Evolutionary conservation across 2,888 invertebrate genomes (phyloP), one percentile per base, ranked within the genome.

Genomic region (Nymphalis urticae): DNA sequence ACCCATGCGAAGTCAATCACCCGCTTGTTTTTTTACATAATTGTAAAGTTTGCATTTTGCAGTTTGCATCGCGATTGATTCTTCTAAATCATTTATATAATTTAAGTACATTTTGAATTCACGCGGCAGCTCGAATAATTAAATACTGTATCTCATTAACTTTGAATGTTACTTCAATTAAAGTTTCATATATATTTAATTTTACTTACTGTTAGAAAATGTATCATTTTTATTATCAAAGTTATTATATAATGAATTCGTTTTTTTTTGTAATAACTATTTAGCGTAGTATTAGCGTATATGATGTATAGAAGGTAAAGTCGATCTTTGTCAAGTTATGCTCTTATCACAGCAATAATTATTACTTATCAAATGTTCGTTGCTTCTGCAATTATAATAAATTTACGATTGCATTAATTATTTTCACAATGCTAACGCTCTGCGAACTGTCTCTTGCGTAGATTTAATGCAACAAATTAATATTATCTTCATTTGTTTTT

Each of bases 311-410:
- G 13, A 19, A 36, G 58, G n/a, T 36, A 58, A 36, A 36, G 36
- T 36, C 32, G 36, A 42, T 36, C 32, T 58, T 36, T n/a, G 58
- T 13, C 36, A 27, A 54, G 54, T 54, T 54, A 27, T 6, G 7
- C 9, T 58, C 58, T 58, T 58, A 58, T 58, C 58, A 42, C 2
- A 42, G 58, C 42, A 58, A 56, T 56, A 32, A 58, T 58, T 54
- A 54, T 54, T 36, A 42, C 27, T 42, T 58, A 36, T 58, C 36
- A 58, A 19, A 42, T 42, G 42, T n/a, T 58, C 19, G n/a, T 58
- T 42, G 32, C 8, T 56, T 13, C 54, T n/a, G 17, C 17, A n/a
- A 42, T 58, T 9, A 58, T 58, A 19, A 19, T 58, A 58, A 42
- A 58, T 36, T 36, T 36, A 42, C 36, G 32, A 32, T 56, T 17